A percentile compares a stretch with the other conserved stretches of the same genome.
Conservation (phyloP, 2,888 invertebrate genomes). For the Hartigia nigra region DNA sequence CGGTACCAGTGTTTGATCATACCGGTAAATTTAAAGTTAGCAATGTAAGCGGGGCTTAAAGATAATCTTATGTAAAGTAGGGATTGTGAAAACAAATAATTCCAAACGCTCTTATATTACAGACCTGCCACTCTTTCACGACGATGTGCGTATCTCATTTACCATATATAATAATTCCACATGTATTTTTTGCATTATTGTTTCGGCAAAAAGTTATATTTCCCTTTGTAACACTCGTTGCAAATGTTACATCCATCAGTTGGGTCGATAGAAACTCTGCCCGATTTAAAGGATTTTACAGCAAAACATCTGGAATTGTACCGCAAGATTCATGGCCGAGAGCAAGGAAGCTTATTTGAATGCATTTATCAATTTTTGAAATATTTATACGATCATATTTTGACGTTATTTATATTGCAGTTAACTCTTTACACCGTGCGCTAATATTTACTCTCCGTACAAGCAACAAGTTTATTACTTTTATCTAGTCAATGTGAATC, state of each 20-base stretch:
- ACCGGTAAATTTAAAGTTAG: background rate
- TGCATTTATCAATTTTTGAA: background rate
- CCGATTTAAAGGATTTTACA: conserved; percentile 71
- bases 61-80: background rate
- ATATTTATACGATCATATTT: background rate
- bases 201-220: conserved; percentile 74
- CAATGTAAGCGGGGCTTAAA: background rate
- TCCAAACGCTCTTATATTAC: conserved; percentile 42
- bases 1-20: background rate
- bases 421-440: background rate
- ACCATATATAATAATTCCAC: conserved; percentile 75
- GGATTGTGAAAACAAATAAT: background rate
- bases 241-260: conserved; percentile 76
- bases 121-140: conserved; percentile 73
- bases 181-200: conserved; percentile 73
- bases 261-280: conserved; percentile 77
- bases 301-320: conserved; percentile 68
- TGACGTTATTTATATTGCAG: background rate
- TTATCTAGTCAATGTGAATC: no score
- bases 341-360: no score
- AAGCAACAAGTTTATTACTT: no score
- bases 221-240: conserved; percentile 72
- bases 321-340: conserved; percentile 80
- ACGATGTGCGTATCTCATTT: conserved; percentile 77
- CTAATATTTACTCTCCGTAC: background rate